These are phyloP conservation scores for Heptranchias perlo DNA, from an alignment of 2,113 vertebrate species.

Conservation along the genomic window DNA sequence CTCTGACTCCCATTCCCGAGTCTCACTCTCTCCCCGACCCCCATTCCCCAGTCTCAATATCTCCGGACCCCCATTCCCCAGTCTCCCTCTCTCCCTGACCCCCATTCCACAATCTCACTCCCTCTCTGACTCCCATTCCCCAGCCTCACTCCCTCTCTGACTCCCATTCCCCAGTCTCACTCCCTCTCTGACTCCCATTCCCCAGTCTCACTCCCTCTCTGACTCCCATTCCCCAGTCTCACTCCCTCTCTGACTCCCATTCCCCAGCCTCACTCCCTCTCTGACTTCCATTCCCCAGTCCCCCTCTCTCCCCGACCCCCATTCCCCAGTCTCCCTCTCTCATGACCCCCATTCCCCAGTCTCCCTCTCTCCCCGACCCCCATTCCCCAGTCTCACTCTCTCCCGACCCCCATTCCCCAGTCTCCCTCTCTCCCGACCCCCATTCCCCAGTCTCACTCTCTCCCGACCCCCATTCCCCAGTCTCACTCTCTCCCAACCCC, in stretches of 20 bases:
- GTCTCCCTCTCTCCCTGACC: background rate
- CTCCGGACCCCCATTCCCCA: background rate
- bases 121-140: too few species aligned
- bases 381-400: too few species aligned
- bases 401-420: too few species aligned
- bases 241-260: background rate
- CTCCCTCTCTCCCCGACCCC: too few species aligned
- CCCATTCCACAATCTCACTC: background rate
- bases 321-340: background rate
- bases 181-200: background rate
- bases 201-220: too few species aligned
- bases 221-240: background rate
- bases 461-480: background rate
- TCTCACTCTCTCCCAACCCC: background rate
- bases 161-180: too few species aligned
- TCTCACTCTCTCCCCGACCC: background rate
- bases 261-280: background rate
- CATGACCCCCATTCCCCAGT: background rate
- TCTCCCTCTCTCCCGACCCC: too few species aligned
- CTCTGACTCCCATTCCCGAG: background rate
- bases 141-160: too few species aligned
- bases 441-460: too few species aligned
- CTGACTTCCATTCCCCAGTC: background rate
- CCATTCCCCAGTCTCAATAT: background rate
- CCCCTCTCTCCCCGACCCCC: background rate